Percentiles rank a stretch among this genome's conserved stretches.
These are phyloP conservation scores for Dryas iulia DNA, from an alignment of 1,140 invertebrate genomes.

Conservation along the genomic window DNA sequence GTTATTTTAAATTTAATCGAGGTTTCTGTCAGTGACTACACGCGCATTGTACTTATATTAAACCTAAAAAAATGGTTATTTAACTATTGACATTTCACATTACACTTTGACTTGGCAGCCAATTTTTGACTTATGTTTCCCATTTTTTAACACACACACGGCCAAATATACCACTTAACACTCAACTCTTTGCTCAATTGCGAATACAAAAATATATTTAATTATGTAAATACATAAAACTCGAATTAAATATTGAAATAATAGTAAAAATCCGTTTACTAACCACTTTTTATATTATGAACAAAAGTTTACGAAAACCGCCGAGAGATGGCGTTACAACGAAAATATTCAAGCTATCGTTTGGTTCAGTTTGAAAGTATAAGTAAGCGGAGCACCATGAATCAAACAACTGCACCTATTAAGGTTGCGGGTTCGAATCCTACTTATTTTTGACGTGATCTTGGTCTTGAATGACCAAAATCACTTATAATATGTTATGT, in stretches of 20 bases:
- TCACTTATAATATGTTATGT: too few relatives aligned
- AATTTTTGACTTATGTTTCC: too few relatives aligned
- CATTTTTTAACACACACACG: too few relatives aligned
- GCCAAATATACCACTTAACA: too few relatives aligned
- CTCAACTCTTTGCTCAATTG: too few relatives aligned
- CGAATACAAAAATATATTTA: too few relatives aligned
- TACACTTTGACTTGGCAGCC: too few relatives aligned
- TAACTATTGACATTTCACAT: too few relatives aligned
- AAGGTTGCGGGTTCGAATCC: constrained; percentile 2
- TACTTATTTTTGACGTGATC: background rate
- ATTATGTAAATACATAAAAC: background rate
- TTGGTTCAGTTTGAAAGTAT: background rate
- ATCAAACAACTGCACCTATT: background rate
- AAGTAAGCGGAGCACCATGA: background rate
- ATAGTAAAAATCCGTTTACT: background rate
- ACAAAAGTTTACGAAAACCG: background rate
- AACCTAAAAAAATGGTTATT: too few relatives aligned
- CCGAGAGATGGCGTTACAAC: background rate
- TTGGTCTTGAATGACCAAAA: background rate
- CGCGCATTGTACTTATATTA: too few relatives aligned
- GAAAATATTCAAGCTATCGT: background rate
- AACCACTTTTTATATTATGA: background rate
- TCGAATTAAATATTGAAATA: background rate
- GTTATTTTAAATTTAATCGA: too few relatives aligned
- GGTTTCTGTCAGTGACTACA: too few relatives aligned